Evolutionary conservation across 2,113 vertebrate species (phyloP).

Genomic region (Cololabis saira): DNA sequence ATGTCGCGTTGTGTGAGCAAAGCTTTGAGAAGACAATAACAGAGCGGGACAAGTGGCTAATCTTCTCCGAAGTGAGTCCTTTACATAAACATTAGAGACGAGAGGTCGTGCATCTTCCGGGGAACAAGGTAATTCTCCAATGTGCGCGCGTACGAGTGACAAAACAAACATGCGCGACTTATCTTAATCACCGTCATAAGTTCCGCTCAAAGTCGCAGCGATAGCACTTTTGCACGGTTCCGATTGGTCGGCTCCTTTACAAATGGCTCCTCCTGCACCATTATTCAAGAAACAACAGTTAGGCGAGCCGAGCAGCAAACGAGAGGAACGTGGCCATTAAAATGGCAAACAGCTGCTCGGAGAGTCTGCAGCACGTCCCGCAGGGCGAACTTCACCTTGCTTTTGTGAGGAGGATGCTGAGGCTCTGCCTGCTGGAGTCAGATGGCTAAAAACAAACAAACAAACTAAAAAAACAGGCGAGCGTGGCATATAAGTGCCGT

Average conservation of each 20-base stretch:
- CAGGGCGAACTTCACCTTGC: conserved; percentile 55
- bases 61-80: conserved; percentile 36
- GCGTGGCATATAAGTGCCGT: conserved; percentile 17
- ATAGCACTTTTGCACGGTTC: conserved; percentile 8
- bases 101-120: conserved; percentile 33
- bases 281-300: conserved; percentile 51
- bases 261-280: conserved; percentile 32
- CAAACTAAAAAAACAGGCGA: conserved; percentile 16
- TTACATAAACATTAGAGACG: conserved; percentile 38
- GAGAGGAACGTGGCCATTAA: conserved; percentile 44
- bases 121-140: conserved; percentile 36
- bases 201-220: conserved; percentile 42
- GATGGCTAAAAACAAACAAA: conserved; percentile 1
- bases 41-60: conserved; percentile 36
- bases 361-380: conserved; percentile 20
- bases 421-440: conserved; percentile 26
- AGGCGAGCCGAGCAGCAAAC: conserved; percentile 35
- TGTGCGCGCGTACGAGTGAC: neutral
- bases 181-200: conserved; percentile 38
- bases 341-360: conserved; percentile 48
- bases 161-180: conserved; percentile 36
- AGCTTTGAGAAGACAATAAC: conserved; percentile 42
- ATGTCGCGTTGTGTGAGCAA: conserved; percentile 12
- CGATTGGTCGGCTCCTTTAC: conserved; percentile 6
- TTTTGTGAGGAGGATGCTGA: conserved; percentile 30